A percentile compares a stretch with the other conserved stretches of the same genome.
Conservation (phyloP, 2,113 vertebrate species). For the Sinocyclocheilus anshuiensis region DNA sequence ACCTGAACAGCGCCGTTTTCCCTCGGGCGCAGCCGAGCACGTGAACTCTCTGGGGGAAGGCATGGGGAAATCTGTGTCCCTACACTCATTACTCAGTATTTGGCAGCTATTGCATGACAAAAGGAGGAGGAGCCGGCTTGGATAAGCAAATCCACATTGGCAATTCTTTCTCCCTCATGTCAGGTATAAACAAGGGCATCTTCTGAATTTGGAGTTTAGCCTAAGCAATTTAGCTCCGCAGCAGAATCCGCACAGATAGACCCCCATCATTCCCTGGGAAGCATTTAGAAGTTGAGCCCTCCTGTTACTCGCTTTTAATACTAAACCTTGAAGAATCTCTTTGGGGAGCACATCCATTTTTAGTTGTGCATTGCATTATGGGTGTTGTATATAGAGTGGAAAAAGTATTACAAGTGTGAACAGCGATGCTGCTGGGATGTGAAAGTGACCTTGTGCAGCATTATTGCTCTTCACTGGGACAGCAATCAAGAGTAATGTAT, state of each 20-base stretch:
- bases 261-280: conserved; percentile 59
- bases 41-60: conserved; percentile 28
- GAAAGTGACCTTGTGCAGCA: conserved; percentile 4
- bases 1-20: conserved; percentile 8
- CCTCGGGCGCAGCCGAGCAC: background rate
- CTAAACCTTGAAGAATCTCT: conserved; percentile 69
- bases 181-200: conserved; percentile 57
- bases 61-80: conserved; percentile 61
- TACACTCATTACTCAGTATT: conserved; percentile 64
- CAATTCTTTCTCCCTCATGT: conserved; percentile 74
- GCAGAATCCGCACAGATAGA: conserved; percentile 15
- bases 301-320: conserved; percentile 66
- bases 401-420: conserved; percentile 1
- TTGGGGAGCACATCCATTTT: conserved; percentile 65
- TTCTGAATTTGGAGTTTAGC: conserved; percentile 35
- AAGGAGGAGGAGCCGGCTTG: conserved; percentile 15
- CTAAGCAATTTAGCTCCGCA: background rate
- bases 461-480: conserved; percentile 12
- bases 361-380: conserved; percentile 44
- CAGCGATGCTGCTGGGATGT: background rate
- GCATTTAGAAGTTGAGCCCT: conserved; percentile 72
- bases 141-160: conserved; percentile 62
- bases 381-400: background rate
- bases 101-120: conserved; percentile 63
- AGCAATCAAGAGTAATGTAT: conserved; percentile 8